phyloP scores from a whole-genome alignment of 2,888 invertebrate genomes.

The Perithous albicinctus region DNA sequence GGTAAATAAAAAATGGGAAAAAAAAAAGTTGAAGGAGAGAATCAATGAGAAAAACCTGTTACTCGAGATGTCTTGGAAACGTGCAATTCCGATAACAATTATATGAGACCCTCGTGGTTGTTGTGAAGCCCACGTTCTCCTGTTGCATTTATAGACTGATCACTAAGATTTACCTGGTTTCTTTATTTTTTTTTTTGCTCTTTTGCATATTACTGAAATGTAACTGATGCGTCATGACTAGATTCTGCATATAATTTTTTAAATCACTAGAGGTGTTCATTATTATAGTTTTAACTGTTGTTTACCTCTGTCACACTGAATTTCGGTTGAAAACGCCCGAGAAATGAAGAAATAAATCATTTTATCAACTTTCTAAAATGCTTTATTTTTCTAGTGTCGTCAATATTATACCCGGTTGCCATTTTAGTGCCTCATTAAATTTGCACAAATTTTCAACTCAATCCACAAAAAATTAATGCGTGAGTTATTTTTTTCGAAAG shows the following conservation, averaged over 20 bases:
- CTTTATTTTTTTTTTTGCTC: neutral
- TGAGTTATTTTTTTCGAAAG: no score
- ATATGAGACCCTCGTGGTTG: neutral
- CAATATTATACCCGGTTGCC: no score
- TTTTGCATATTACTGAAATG: neutral
- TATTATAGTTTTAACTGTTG: neutral
- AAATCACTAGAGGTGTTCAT: neutral
- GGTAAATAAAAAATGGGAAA: constrained; percentile 5
- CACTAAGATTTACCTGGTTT: neutral
- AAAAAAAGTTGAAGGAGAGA: neutral
- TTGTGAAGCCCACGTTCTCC: neutral
- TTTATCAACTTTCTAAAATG: no score
- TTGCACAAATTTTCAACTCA: no score
- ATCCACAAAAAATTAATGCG: no score
- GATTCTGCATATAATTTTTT: neutral
- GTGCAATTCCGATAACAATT: constrained; percentile 29
- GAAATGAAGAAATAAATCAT: no score
- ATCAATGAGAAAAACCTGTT: constrained; percentile 38
- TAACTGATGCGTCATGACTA: constrained; percentile 1
- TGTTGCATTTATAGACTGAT: neutral
- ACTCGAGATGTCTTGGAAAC: constrained; percentile 24
- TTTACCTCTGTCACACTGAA: no score
- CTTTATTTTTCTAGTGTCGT: no score
- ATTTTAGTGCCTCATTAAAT: no score
- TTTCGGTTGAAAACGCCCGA: no score